These are phyloP conservation scores for Empidonax alnorum DNA, from an alignment of 2,113 vertebrate genomes.

Conservation along the genomic window DNA sequence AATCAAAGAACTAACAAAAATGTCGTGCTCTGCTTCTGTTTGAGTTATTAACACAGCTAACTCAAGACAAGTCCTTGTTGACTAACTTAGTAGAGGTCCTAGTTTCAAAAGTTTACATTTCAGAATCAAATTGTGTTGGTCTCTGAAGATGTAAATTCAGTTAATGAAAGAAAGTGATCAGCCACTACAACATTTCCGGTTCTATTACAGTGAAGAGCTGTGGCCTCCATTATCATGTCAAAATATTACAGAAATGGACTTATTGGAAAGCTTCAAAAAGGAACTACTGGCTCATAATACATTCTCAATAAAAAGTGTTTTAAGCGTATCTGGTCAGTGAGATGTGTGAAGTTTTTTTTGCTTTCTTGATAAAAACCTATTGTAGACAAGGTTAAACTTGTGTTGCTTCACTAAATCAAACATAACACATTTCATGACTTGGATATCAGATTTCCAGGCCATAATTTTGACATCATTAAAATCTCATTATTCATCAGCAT, in stretches of 20 bases:
- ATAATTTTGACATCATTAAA: neutral
- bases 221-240: neutral
- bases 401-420: neutral
- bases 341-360: neutral
- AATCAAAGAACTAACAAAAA: slow-evolving; percentile 74
- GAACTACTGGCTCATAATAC: neutral
- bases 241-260: neutral
- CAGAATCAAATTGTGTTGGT: neutral
- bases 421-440: neutral
- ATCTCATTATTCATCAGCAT: neutral
- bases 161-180: neutral
- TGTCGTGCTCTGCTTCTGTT: neutral
- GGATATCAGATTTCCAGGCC: neutral
- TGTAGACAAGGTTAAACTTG: neutral
- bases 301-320: slow-evolving; percentile 18
- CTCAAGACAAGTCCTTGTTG: neutral
- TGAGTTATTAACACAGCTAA: neutral
- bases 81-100: neutral
- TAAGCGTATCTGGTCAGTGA: neutral
- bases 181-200: neutral
- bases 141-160: neutral
- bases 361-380: neutral
- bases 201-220: neutral
- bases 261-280: neutral
- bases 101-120: neutral